Conservation (phyloP, 2,888 invertebrate species). For the Fragum whitleyi region DNA sequence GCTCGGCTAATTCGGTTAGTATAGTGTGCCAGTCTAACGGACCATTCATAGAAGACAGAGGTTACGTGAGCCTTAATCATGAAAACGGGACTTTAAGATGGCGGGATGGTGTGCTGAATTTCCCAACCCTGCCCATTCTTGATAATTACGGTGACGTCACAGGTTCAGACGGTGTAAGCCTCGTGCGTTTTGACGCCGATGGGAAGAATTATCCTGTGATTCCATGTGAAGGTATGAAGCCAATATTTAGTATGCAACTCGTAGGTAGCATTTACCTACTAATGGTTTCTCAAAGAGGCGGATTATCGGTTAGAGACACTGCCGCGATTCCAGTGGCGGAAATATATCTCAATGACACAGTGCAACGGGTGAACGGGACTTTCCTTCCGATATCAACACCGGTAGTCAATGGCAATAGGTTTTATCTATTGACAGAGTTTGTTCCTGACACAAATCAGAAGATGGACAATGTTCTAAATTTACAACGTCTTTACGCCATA, state of each 20-base stretch:
- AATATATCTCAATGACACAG: conserved; percentile 49
- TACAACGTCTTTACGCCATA: conserved; percentile 58
- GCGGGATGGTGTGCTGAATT: conserved; percentile 64
- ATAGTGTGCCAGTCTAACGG: conserved; percentile 66
- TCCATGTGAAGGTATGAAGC: conserved; percentile 34
- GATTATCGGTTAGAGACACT: conserved; percentile 44
- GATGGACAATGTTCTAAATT: neutral
- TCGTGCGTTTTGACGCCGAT: conserved; percentile 68
- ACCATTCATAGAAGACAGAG: conserved; percentile 64
- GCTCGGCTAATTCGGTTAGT: conserved; percentile 60
- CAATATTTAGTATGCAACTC: conserved; percentile 53
- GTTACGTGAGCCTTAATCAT: conserved; percentile 69
- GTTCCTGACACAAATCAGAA: conserved; percentile 36
- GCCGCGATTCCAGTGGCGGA: conserved; percentile 51
- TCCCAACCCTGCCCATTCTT: conserved; percentile 73
- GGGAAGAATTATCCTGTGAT: conserved; percentile 67
- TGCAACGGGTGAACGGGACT: conserved; percentile 46
- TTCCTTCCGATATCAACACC: conserved; percentile 58
- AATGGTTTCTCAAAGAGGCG: conserved; percentile 47
- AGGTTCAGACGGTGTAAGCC: conserved; percentile 69
- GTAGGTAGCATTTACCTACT: conserved; percentile 49
- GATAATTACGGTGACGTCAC: conserved; percentile 75
- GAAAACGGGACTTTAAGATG: conserved; percentile 68
- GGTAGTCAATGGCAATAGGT: conserved; percentile 53
- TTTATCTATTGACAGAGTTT: conserved; percentile 61